These are phyloP conservation scores for Stegodyphus mimosarum DNA, from an alignment of 1,140 invertebrate genomes.

Conservation along the genomic window DNA sequence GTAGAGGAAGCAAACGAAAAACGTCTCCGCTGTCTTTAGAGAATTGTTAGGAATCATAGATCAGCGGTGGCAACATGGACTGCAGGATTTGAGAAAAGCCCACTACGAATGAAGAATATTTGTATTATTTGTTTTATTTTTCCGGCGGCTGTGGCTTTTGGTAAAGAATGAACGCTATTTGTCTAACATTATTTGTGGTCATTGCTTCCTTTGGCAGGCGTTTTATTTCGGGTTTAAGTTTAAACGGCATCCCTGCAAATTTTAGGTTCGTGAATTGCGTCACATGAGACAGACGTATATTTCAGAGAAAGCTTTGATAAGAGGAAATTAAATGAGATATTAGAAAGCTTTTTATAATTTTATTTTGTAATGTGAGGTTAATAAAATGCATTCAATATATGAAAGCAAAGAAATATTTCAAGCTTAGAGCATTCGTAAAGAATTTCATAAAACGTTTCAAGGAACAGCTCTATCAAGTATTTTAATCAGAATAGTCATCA, in stretches of 20 bases:
- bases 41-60: conserved; percentile 5
- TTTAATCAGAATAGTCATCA: too few relatives aligned
- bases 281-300: too few relatives aligned
- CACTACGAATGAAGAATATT: background rate
- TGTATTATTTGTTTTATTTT: background rate
- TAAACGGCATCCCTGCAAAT: background rate
- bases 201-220: conserved; percentile 4
- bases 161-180: background rate
- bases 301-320: too few relatives aligned
- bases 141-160: background rate
- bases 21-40: background rate
- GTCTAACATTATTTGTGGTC: conserved; percentile 1
- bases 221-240: conserved; percentile 2
- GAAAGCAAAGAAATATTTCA: too few relatives aligned
- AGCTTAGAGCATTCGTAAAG: too few relatives aligned
- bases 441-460: too few relatives aligned
- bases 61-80: background rate
- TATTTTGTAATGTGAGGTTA: too few relatives aligned
- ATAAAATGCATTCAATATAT: too few relatives aligned
- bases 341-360: too few relatives aligned
- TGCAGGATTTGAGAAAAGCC: background rate
- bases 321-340: too few relatives aligned
- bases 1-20: conserved; percentile 3
- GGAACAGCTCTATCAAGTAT: too few relatives aligned
- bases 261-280: background rate